Conservation (phyloP, 2,797 vertebrate genomes). For the Salmo trutta region DNA sequence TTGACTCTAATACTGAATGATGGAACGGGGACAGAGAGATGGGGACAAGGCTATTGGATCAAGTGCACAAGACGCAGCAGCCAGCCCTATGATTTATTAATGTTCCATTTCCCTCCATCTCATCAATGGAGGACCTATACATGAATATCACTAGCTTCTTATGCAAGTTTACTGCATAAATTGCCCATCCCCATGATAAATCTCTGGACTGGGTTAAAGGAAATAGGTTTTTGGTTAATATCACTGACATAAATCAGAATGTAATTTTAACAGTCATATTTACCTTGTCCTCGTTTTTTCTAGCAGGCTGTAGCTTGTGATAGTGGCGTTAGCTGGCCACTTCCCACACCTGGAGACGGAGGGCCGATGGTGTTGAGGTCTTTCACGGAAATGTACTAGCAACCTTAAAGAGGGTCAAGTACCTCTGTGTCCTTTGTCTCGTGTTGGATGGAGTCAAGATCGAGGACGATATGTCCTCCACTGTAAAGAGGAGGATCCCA, state of each 20-base stretch:
- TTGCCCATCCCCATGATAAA: conserved; percentile 40
- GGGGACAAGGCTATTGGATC: conserved; percentile 63
- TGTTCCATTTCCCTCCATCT: conserved; percentile 45
- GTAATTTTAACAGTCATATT: conserved; percentile 50
- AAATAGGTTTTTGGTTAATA: conserved; percentile 38
- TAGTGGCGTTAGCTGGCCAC: conserved; percentile 26
- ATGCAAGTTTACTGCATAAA: conserved; percentile 64
- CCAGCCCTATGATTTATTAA: conserved; percentile 71
- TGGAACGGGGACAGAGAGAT: conserved; percentile 27
- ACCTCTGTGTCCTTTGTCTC: neutral
- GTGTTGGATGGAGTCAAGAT: neutral
- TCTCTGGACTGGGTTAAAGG: conserved; percentile 38
- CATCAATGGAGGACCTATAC: conserved; percentile 59
- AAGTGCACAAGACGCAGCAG: conserved; percentile 51
- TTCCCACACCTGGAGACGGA: neutral
- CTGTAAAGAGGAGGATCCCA: no score
- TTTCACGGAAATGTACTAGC: conserved; percentile 13
- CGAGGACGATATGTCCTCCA: neutral
- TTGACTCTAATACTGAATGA: conserved; percentile 62
- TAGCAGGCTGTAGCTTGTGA: conserved; percentile 46
- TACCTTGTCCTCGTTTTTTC: conserved; percentile 38
- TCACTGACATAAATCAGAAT: conserved; percentile 55
- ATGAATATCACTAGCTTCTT: conserved; percentile 62
- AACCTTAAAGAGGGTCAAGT: conserved; percentile 11
- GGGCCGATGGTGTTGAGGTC: neutral